Evolutionary conservation across 2,888 invertebrate genomes (phyloP).

Genomic region (Chloroclysta siterata): DNA sequence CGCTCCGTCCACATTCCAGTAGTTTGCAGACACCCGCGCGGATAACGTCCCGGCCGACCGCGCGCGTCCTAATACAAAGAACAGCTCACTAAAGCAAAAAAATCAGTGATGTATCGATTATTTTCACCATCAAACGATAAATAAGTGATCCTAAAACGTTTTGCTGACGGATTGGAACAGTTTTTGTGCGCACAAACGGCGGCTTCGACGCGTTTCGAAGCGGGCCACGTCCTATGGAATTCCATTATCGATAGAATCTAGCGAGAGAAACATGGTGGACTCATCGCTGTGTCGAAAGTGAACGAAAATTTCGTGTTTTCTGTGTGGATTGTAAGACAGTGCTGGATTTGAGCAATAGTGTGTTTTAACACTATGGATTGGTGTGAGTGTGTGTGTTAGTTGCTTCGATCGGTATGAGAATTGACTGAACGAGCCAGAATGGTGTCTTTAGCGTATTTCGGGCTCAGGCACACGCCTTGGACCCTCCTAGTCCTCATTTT

Average conservation of each 20-base stretch:
- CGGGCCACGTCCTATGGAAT: conserved; percentile 82
- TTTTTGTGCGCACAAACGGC: conserved; percentile 52
- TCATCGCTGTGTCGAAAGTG: conserved; percentile 70
- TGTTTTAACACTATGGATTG: conserved; percentile 72
- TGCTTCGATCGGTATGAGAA: conserved; percentile 43
- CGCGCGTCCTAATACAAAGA: conserved; percentile 79
- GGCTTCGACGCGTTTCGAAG: conserved; percentile 61
- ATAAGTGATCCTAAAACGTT: conserved; percentile 24
- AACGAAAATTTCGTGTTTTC: conserved; percentile 70
- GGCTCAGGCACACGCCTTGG: conserved; percentile 79
- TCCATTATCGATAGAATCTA: conserved; percentile 85
- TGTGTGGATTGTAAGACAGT: conserved; percentile 58
- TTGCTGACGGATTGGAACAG: conserved; percentile 23
- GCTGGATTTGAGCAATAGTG: conserved; percentile 41
- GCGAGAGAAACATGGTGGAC: conserved; percentile 81
- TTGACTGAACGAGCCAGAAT: conserved; percentile 70
- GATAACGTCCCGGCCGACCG: conserved; percentile 59
- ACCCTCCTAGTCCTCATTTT: conserved; percentile 85
- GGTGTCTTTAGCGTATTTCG: conserved; percentile 77
- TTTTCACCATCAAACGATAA: conserved; percentile 71
- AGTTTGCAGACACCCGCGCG: conserved; percentile 75
- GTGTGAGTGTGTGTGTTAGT: conserved; percentile 56
- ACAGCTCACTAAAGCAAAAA: conserved; percentile 81
- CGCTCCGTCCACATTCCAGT: conserved; percentile 78
- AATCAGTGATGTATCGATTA: conserved; percentile 85